Base-by-base conservation (phyloP, 1,140 invertebrate species). In the Macrotrachela quadricornifera region DNA sequence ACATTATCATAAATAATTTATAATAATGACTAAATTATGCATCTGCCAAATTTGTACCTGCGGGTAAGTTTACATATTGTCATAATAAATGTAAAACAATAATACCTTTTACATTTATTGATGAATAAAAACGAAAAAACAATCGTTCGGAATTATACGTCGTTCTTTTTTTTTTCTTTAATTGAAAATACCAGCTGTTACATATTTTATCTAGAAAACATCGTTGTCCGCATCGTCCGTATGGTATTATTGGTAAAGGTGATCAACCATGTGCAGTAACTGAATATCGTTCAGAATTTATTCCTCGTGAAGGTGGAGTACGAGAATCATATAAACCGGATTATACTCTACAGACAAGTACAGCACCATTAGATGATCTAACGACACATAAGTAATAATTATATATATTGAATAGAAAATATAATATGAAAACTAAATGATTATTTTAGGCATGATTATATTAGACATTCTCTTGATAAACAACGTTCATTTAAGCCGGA, bases 1-100 rank as follows among this genome's bases (percentile, higher is more conserved):
- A 30, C 2, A 30, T 30, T 30, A 30, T 8, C 21, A 30, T 30
- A 30, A 30, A 8, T 30, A 30, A 30, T 8, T 30, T 2, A 4
- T 4, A 30, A 30, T 8, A 30, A 63, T 63, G 61, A 50, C 53
- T 12, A 63, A 61, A 49, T 59, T 57, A 54, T 67, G 65, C 59
- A 64, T 67, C 43, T 67, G 65, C 56, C 61, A 67, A 51, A 65
- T 67, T 47, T 67, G 65, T 55, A 64, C 58, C n/a, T 67, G 65
- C 49, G 65, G 65, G 64, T 66, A 60, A 63, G 64, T 61, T 15
- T 10, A 16, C 17, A 36, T 41, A n/a, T n/a, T n/a, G n/a, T n/a
- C n/a, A 30, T 30, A 30, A 30, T 30, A 30, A 30, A 4, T 8
- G 8, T 30, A 30, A 30, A 30, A 4, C 21, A 2, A 4, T 30